Evolutionary conservation across 2,888 invertebrate genomes (phyloP).

Genomic region (Amphipoea oculea): DNA sequence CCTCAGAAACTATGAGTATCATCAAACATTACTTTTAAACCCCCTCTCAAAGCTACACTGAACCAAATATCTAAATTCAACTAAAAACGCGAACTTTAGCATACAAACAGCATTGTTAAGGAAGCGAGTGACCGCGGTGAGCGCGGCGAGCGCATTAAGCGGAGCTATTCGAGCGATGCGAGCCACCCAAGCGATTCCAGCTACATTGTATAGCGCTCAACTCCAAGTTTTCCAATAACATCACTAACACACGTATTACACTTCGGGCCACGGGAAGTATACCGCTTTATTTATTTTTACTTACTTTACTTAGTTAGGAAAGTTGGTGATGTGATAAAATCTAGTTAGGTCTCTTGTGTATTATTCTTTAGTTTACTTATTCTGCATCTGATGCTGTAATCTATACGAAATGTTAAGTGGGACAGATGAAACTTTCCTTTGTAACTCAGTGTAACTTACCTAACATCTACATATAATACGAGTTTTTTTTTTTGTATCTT

Average conservation of each 20-base stretch:
- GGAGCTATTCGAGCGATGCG: conserved; percentile 43
- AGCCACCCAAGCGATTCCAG: conserved; percentile 50
- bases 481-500: neutral
- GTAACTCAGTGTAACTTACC: neutral
- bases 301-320: conserved; percentile 48
- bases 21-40: conserved; percentile 1
- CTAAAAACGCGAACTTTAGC: conserved; percentile 45
- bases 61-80: conserved; percentile 39
- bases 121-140: conserved; percentile 54
- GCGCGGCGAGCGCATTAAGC: conserved; percentile 44
- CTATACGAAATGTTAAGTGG: conserved; percentile 37
- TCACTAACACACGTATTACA: conserved; percentile 64
- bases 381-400: conserved; percentile 17
- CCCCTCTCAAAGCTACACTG: neutral
- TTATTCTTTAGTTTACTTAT: conserved; percentile 48
- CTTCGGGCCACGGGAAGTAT: conserved; percentile 55
- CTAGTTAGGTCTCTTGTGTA: conserved; percentile 57
- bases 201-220: conserved; percentile 72
- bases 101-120: conserved; percentile 56
- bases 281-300: conserved; percentile 56
- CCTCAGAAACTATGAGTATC: neutral
- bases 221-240: conserved; percentile 78
- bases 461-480: neutral
- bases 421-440: neutral
- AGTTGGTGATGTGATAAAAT: conserved; percentile 57